Base-by-base conservation (phyloP, 2,113 vertebrate species). In the Chlamydotis undulata region DNA sequence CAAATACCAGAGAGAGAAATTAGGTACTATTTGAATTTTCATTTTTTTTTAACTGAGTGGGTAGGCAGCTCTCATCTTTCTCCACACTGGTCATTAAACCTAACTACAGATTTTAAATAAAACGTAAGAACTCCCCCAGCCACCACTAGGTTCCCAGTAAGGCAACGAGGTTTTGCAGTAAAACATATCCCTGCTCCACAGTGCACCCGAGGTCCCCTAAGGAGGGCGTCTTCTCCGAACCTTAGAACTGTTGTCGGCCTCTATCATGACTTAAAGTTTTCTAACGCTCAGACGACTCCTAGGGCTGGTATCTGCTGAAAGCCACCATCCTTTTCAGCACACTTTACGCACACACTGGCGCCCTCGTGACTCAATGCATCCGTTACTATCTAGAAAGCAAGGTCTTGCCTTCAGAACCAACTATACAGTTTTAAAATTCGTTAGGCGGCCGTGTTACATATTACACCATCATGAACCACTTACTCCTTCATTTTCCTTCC, bases 381-480 rank as follows among this genome's bases (percentile, higher is more conserved):
- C 33, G 18, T 8, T 55, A 6, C 1, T 17, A 33, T 4, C 39
- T 25, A 60, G 16, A 39, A 0, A 39, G 15, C 22, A 39, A 49
- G 33, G n/a, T 8, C 47, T 17, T 24, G 29, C 8, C 69, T 55
- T 26, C 83, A 87, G 57, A 52, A 45, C 41, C 52, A 78, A 23
- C 26, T 4, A 7, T 3, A 28, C 1, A 11, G 7, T 1, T 70
- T 11, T 5, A 18, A 14, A 23, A 28, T 37, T 5, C 5, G 4
- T 12, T 33, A 21, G 4, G 21, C 52, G 88, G 65, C 79, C 41
- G 53, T 1, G 0, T 63, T 16, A 43, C 60, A 35, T 9, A 3
- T 37, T 4, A 23, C 53, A 47, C 19, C 59, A 23, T 2, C 1
- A 0, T 17, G 50, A 74, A 50, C 41, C 87, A 35, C 57, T 14